A percentile compares a stretch with the other conserved stretches of the same genome.
phyloP scores from a whole-genome alignment of 2,797 vertebrate genomes.

The Poecilia gillii region DNA sequence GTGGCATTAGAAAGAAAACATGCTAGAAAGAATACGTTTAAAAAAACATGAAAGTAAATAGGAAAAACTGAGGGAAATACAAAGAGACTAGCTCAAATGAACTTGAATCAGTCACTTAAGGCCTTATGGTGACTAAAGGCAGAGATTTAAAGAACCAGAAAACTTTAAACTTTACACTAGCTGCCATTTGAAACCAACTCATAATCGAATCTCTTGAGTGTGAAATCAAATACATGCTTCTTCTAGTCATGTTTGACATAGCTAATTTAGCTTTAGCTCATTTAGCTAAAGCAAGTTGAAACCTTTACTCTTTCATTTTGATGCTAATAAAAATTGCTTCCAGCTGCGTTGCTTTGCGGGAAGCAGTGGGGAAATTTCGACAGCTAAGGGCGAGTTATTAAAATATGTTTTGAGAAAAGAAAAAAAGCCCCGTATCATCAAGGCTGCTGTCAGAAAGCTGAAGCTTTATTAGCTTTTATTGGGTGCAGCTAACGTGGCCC shows the following conservation, averaged over 20 bases:
- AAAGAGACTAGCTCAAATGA: neutral
- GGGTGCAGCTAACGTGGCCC: constrained; percentile 28
- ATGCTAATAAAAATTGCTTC: neutral
- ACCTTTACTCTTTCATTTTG: neutral
- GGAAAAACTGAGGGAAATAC: neutral
- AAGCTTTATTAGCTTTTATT: constrained; percentile 5
- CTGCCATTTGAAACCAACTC: neutral
- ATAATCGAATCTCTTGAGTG: neutral
- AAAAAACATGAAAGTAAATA: neutral
- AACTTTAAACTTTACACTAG: neutral
- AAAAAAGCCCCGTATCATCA: constrained; percentile 4
- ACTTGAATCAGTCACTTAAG: neutral
- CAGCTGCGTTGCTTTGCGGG: constrained; percentile 43
- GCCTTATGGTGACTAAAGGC: neutral
- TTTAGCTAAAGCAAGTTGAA: constrained; percentile 2
- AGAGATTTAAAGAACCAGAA: neutral
- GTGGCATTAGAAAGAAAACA: neutral
- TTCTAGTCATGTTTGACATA: neutral
- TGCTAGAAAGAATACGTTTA: neutral
- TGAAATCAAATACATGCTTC: neutral
- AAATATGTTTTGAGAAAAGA: neutral
- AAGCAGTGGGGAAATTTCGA: constrained; percentile 37
- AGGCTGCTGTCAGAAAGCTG: neutral
- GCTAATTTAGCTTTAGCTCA: neutral
- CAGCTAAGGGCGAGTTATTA: constrained; percentile 50